Evolutionary conservation across 2,888 invertebrate genomes (phyloP), one percentile per base, ranked within the genome.

Genomic region (Belgica antarctica): DNA sequence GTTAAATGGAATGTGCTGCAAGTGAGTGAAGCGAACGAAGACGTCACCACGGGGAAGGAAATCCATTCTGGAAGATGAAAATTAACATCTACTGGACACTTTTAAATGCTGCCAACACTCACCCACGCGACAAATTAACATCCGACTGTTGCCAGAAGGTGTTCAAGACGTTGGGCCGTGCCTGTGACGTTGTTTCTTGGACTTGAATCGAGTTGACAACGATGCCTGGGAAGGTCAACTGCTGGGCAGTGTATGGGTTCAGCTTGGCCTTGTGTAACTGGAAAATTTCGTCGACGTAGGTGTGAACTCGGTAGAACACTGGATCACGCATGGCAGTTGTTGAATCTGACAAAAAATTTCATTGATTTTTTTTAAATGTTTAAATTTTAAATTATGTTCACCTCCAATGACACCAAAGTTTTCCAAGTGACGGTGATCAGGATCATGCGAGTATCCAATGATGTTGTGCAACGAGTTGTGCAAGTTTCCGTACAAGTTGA

Each of bases 261-360:
- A 93, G 80, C 12, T 86, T 86, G 71, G 82, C 81, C 79, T 92
- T 92, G 79, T 87, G 87, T 73, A 86, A 83, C 73, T 86, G 84
- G 83, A 92, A 92, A 27, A 93, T 80, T 73, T 90, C 87, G 75
- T 93, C 90, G 24, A 92, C 82, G 76, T 86, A 89, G 0, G 88
- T 84, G 76, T 94, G 93, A 90, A 89, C 92, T 76, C 90, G 86
- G 81, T 92, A 93, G 82, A 93, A 93, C 17, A 89, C 80, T 0
- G 93, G 92, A 80, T 94, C 94, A 1, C 93, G 83, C 92, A 93
- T 92, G 0, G 92, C 90, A 0, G 92, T 92, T 0, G 90, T 85
- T 0, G 89, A 86, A 76, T 57, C 68, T 52, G 46, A 7, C 46
- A 15, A 52, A 10, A 15, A 52, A 52, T 5, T 17, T 5, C 10